Evolutionary conservation across 1,140 invertebrate genomes (phyloP), one percentile per base, ranked within the genome.

Genomic region (Bombus superbus): DNA sequence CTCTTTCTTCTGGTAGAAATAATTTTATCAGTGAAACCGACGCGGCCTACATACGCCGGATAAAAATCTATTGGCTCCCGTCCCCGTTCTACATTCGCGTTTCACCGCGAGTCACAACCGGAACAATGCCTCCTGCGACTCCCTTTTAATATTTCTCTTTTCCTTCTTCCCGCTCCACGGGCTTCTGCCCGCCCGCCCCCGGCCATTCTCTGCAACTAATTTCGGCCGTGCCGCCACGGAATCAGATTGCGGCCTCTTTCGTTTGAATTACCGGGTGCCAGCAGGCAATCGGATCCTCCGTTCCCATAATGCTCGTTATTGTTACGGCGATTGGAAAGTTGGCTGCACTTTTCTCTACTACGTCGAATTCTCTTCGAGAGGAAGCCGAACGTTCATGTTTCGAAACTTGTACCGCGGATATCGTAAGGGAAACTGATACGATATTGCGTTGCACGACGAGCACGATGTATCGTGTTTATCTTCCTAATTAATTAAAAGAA

Each of bases 1-100:
- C n/a, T 40, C 59, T 81, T 79, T 73, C 80, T 89, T 84, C 71
- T 53, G 57, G 38, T 64, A 82, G 88, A 64, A 86, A 89, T 87
- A 88, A 89, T 88, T 86, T 79, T 84, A 88, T 89, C 87, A 81
- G 66, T 11, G 73, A 66, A 68, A 85, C 47, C 40, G 75, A 74
- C 35, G 78, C 68, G 66, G 62, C 81, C 81, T 69, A 66, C 81
- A 82, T 75, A 32, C 22, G 8, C n/a, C 44, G 85, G 87, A 86
- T 88, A 88, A 89, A 89, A 89, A 89, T 89, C 87, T 89, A 89
- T 89, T 89, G 87, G 83, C 83, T 47, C 73, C 53, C 38, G 74
- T 86, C 78, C 69, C 68, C 82, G 83, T 71, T 89, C 69, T 77
- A 82, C 75, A 88, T 89, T 86, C 86, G 62, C 73, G 38, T 89